Base-by-base conservation (phyloP, 2,888 invertebrate genomes). In the Torymus auratus region DNA sequence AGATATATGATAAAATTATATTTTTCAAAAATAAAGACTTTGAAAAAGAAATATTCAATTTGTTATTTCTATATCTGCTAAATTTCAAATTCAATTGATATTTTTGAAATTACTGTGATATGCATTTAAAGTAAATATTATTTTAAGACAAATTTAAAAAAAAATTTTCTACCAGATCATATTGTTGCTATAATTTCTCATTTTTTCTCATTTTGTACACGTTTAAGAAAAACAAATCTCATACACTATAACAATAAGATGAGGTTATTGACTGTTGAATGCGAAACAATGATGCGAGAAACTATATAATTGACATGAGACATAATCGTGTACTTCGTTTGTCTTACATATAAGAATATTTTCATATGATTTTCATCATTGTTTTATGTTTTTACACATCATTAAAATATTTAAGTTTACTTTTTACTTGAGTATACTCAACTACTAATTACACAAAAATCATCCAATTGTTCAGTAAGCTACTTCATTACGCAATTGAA, bases 281-380 rank as follows among this genome's bases (percentile, higher is more conserved):
- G 74, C 70, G 70, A 74, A 68, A 68, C 7, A 70, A 78, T 68
- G 58, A 77, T 76, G 64, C 70, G 69, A 77, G 70, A 60, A 71
- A 78, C 53, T 65, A 65, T 78, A 62, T 76, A 71, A 23, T 64
- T 71, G 60, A 71, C 71, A 60, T 65, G 65, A 71, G 50, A 78
- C 64, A 78, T 65, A 72, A 71, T 75, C 52, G 62, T 82, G 78
- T 82, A 72, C 64, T 74, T 69, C 78, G 55, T 78, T 73, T 64
- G 52, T 73, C 62, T 73, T 70, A 73, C 28, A 20, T 71, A 61
- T 15, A 76, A 67, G 53, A 71, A 65, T 70, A 73, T 70, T 78
- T 70, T 80, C n/a, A 67, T 60, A 67, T 41, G 28, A 62, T 62
- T 76, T 73, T 73, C 20, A 60, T 58, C 65, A 67, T 72, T 68